Base-by-base conservation (phyloP, 2,888 invertebrate species). In the Spodoptera picta region DNA sequence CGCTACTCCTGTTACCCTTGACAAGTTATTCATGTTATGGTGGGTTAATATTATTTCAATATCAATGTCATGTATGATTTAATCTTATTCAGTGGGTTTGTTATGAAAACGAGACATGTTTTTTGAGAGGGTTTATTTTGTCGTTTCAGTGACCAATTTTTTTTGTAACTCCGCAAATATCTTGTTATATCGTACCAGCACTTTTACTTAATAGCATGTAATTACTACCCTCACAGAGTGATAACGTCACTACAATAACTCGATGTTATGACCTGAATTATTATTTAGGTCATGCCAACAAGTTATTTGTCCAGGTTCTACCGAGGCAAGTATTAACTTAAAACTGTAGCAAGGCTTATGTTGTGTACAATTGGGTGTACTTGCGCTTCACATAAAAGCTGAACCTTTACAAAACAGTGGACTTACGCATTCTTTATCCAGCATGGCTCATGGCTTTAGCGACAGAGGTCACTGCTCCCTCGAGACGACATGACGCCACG, bases 381-480 rank as follows among this genome's bases (percentile, higher is more conserved):
- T 44, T 47, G 43, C 12, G 31, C 55, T 56, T 54, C 44, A 42
- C 53, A 56, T 71, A 53, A 49, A 52, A 61, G 19, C 42, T 14
- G 50, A 57, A 56, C 44, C 42, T 65, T 60, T 53, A 27, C 50
- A 10, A 64, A 60, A 52, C 49, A 60, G 41, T 66, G 64, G 79
- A 53, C 65, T 59, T 67, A 69, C 73, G 67, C 81, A 79, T 79
- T 79, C 77, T 67, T 79, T 61, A 60, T 49, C 71, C 73, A 72
- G 75, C 80, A 82, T 80, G 73, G 81, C 82, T 83, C 80, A 82
- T 80, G 73, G 81, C 82, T 83, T 86, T 85, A 77, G 84, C 86
- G 78, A 79, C 74, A 64, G 84, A 80, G 91, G 88, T 91, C 90
- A 89, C 76, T 88, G 90, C 79, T 87, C 90, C 82, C 84, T 72